Conservation (phyloP, 2,797 vertebrate species). For the Micropoecilia bifurca region DNA sequence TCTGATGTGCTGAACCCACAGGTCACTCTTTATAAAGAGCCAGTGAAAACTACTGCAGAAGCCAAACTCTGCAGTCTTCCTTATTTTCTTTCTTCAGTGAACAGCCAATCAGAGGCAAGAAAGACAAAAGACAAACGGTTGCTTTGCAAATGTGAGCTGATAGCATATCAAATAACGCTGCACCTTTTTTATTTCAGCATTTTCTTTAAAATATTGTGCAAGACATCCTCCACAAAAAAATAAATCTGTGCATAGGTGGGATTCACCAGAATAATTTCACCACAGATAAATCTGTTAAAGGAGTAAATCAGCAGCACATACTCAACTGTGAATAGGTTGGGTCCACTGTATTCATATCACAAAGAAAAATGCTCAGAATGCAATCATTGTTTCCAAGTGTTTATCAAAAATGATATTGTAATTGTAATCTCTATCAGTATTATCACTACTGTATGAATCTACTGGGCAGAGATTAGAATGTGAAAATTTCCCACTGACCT, state of each 20-base stretch:
- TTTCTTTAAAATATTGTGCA: not conserved
- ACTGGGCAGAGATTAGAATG: not conserved
- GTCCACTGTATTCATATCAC: not conserved
- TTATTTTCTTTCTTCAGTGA: not conserved
- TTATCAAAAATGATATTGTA: not conserved
- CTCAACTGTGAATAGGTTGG: not conserved
- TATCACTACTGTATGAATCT: not conserved
- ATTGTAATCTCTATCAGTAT: conserved; percentile 32
- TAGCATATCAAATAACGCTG: not conserved
- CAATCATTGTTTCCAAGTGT: not conserved
- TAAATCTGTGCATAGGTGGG: not conserved
- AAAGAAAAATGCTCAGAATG: not conserved
- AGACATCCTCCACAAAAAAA: not conserved
- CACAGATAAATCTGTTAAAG: not conserved
- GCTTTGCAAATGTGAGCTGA: not conserved
- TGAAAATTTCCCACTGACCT: not conserved
- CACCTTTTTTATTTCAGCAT: not conserved
- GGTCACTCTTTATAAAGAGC: not conserved
- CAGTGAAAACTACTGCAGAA: not conserved
- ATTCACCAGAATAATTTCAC: not conserved
- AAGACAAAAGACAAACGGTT: too few species aligned
- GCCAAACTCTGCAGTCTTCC: not conserved
- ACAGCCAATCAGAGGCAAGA: not conserved
- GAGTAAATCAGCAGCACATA: not conserved
- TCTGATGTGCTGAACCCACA: conserved; percentile 44